Evolutionary conservation across 2,888 invertebrate species (phyloP).

Genomic region (Boloria euphrosyne): DNA sequence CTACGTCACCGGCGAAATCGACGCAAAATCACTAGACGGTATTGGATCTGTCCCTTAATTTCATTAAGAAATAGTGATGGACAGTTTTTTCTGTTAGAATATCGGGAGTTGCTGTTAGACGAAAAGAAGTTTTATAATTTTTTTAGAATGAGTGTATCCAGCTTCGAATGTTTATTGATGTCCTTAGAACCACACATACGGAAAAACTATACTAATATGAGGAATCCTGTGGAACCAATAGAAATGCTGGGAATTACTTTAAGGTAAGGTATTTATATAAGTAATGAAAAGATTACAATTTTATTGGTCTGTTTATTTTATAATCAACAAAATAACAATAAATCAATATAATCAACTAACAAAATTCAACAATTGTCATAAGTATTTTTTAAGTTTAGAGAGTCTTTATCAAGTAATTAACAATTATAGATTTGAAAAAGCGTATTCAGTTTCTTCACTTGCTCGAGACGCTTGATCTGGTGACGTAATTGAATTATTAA

Average conservation of each 20-base stretch:
- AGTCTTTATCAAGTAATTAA: too few species aligned
- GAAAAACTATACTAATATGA: slow-evolving; percentile 27
- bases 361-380: too few species aligned
- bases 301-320: too few species aligned
- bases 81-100: too few species aligned
- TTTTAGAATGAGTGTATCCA: too few species aligned
- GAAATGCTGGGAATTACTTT: slow-evolving; percentile 45
- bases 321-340: slow-evolving; percentile 29
- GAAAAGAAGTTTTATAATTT: too few species aligned
- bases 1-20: slow-evolving; percentile 45
- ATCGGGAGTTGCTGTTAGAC: too few species aligned
- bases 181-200: slow-evolving; percentile 1
- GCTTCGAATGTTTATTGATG: too few species aligned
- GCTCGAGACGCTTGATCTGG: slow-evolving; percentile 28
- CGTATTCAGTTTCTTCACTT: not conserved
- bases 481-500: slow-evolving; percentile 39
- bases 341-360: slow-evolving; percentile 24
- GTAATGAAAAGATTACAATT: too few species aligned
- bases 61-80: too few species aligned
- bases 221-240: slow-evolving; percentile 46
- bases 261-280: slow-evolving; percentile 15
- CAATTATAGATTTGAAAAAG: too few species aligned
- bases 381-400: too few species aligned
- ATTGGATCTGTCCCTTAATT: slow-evolving; percentile 43
- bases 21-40: slow-evolving; percentile 43